These are phyloP conservation scores for Drosophila sp. DNA, from an alignment of 1,140 invertebrate genomes.

Conservation along the genomic window DNA sequence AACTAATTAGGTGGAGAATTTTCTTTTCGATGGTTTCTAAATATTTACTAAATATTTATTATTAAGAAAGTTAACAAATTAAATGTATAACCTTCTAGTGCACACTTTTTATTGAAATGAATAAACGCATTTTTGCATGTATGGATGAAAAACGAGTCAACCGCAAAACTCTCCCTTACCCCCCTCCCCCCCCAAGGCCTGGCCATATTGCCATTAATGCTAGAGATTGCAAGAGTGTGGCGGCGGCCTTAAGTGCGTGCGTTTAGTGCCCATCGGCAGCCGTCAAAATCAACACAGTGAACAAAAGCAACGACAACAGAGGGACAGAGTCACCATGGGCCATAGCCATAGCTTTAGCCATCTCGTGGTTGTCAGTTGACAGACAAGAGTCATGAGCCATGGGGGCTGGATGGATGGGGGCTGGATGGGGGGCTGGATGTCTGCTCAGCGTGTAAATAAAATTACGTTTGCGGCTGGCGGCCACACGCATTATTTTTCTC, in stretches of 20 bases:
- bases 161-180: slow-evolving; percentile 34
- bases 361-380: slow-evolving; percentile 44
- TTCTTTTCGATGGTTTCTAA: too few species aligned
- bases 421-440: neutral
- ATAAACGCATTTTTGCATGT: neutral
- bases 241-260: slow-evolving; percentile 70
- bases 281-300: slow-evolving; percentile 73
- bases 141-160: slow-evolving; percentile 65
- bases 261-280: slow-evolving; percentile 75
- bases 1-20: too few species aligned
- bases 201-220: slow-evolving; percentile 48
- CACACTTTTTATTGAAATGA: neutral
- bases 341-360: slow-evolving; percentile 6
- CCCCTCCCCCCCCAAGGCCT: neutral
- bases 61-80: too few species aligned
- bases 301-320: slow-evolving; percentile 28
- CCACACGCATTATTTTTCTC: slow-evolving; percentile 66
- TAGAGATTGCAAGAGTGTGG: slow-evolving; percentile 54
- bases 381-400: slow-evolving; percentile 57
- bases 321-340: slow-evolving; percentile 4
- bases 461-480: slow-evolving; percentile 68
- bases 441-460: slow-evolving; percentile 69
- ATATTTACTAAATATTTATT: too few species aligned
- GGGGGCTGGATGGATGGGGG: slow-evolving; percentile 1
- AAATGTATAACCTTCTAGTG: too few species aligned